Conservation (phyloP, 1,140 invertebrate species). For the Cyrtorhinus lividipennis region DNA sequence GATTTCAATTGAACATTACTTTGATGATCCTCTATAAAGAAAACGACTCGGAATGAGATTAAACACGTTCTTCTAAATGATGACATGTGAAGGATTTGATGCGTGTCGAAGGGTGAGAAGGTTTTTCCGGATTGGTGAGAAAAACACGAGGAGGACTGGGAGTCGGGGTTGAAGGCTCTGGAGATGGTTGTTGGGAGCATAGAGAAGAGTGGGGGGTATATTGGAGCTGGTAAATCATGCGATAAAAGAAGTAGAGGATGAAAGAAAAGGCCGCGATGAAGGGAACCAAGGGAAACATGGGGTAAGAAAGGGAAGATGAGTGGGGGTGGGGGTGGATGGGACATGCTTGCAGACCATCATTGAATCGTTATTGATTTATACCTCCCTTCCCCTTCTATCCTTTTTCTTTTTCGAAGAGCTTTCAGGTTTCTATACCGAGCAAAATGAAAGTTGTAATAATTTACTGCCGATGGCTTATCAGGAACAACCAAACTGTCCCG, state of each 20-base stretch:
- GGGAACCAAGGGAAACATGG: constrained; percentile 1
- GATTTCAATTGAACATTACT: too few relatives aligned
- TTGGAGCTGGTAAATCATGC: constrained; percentile 16
- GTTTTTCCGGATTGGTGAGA: neutral
- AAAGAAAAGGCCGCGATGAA: neutral
- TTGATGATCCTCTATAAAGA: too few relatives aligned
- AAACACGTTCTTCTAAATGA: too few relatives aligned
- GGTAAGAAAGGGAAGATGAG: constrained; percentile 1
- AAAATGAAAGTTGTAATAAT: constrained; percentile 17
- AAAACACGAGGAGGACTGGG: neutral
- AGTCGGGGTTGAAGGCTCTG: neutral
- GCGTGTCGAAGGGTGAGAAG: neutral
- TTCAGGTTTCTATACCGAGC: constrained; percentile 4
- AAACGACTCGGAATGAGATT: too few relatives aligned
- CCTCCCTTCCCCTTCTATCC: constrained; percentile 1
- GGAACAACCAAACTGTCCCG: constrained; percentile 5
- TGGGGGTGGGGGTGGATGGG: neutral
- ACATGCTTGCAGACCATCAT: constrained; percentile 14
- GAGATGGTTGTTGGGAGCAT: neutral
- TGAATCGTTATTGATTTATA: constrained; percentile 17
- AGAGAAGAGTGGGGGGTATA: neutral
- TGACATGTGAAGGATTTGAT: too few relatives aligned
- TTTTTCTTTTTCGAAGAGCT: neutral
- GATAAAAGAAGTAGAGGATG: constrained; percentile 8
- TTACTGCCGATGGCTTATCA: constrained; percentile 14